Conservation (phyloP, 2,888 invertebrate genomes). For the Lysandra bellargus region DNA sequence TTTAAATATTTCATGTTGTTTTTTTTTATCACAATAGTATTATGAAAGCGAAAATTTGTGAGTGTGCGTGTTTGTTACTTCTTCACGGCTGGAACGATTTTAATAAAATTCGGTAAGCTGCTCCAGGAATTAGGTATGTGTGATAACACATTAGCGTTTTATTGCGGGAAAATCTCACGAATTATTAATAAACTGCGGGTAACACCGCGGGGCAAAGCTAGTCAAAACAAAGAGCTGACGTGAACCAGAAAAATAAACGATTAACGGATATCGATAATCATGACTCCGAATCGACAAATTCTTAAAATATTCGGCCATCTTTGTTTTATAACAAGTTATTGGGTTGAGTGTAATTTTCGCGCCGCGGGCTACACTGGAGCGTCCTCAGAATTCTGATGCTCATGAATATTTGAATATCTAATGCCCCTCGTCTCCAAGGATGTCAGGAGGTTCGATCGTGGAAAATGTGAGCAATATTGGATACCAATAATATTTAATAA, state of each 20-base stretch:
- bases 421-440: slow-evolving; percentile 3
- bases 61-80: too few species aligned
- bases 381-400: slow-evolving; percentile 11
- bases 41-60: too few species aligned
- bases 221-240: neutral
- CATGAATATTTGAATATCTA: slow-evolving; percentile 29
- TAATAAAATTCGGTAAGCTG: too few species aligned
- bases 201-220: neutral
- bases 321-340: slow-evolving; percentile 18
- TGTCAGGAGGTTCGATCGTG: neutral
- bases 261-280: neutral
- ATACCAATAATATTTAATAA: slow-evolving; percentile 17
- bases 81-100: too few species aligned
- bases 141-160: neutral
- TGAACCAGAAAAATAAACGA: neutral
- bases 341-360: slow-evolving; percentile 15
- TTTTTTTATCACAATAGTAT: neutral
- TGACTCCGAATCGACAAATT: neutral
- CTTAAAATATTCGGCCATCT: neutral
- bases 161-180: too few species aligned
- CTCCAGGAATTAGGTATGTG: too few species aligned
- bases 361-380: slow-evolving; percentile 15
- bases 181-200: too few species aligned
- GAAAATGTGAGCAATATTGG: neutral
- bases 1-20: neutral